These are phyloP conservation scores for Sycophila texana DNA, from an alignment of 2,888 invertebrate genomes.

Conservation along the genomic window DNA sequence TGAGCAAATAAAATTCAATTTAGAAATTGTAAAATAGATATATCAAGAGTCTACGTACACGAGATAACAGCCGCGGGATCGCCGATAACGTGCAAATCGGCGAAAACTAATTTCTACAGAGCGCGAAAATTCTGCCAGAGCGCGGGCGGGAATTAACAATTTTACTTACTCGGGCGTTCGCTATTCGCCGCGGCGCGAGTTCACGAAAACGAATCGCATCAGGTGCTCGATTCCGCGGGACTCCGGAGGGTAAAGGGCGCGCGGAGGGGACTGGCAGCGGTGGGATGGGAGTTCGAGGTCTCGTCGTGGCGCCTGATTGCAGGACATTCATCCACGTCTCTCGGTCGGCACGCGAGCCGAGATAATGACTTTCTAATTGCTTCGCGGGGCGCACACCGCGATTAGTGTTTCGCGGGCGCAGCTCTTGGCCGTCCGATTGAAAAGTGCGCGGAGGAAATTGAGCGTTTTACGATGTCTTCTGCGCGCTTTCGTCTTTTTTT, in stretches of 20 bases:
- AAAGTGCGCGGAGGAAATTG: conserved; percentile 26
- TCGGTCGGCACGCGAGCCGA: conserved; percentile 59
- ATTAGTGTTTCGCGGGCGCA: conserved; percentile 34
- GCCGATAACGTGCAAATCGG: too few relatives aligned
- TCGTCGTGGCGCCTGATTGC: conserved; percentile 62
- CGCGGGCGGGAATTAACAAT: too few relatives aligned
- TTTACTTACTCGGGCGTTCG: too few relatives aligned
- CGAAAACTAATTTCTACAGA: too few relatives aligned
- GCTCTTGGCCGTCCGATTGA: conserved; percentile 30
- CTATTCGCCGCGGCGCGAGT: too few relatives aligned
- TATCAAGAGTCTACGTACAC: too few relatives aligned
- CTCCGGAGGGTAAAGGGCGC: background rate
- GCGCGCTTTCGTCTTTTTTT: background rate
- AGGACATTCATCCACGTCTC: conserved; percentile 63
- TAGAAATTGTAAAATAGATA: too few relatives aligned
- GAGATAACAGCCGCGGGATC: too few relatives aligned
- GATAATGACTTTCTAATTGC: conserved; percentile 71
- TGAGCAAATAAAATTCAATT: too few relatives aligned
- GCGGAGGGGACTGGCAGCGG: background rate
- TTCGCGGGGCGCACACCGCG: conserved; percentile 43
- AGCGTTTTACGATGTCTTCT: background rate
- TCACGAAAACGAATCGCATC: background rate
- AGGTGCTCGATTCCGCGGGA: background rate
- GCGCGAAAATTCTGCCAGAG: too few relatives aligned
- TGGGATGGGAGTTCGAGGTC: background rate